phyloP scores from a whole-genome alignment of 2,888 invertebrate genomes.

The Hydroisotoma schaefferi region DNA sequence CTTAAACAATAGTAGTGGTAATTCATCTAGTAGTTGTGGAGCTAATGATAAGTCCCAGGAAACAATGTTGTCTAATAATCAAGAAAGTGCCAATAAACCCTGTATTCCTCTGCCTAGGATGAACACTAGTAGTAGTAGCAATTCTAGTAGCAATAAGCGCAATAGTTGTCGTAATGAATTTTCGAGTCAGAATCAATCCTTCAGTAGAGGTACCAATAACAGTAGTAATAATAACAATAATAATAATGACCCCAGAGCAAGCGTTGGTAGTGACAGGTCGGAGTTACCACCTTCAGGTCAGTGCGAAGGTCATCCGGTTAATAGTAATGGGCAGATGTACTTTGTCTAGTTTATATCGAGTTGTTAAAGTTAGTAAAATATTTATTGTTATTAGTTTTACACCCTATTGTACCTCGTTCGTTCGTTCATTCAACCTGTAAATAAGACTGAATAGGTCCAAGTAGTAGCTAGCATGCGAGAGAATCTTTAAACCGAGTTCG shows the following conservation, averaged over 20 bases:
- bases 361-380: neutral
- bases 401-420: too few species aligned
- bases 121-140: constrained; percentile 8
- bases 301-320: neutral
- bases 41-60: neutral
- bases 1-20: neutral
- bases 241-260: neutral
- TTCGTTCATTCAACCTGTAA: too few species aligned
- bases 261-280: neutral
- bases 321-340: constrained; percentile 34
- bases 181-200: constrained; percentile 15
- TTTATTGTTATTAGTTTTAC: too few species aligned
- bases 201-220: neutral
- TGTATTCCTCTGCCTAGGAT: neutral
- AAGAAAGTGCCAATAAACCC: constrained; percentile 8
- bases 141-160: neutral
- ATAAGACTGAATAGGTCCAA: too few species aligned
- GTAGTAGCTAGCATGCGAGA: too few species aligned
- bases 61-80: neutral
- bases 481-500: too few species aligned
- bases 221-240: constrained; percentile 14
- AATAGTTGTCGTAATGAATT: constrained; percentile 14
- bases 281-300: too few species aligned
- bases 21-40: neutral
- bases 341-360: constrained; percentile 33